These are phyloP conservation scores for Smithornis capensis DNA, from an alignment of 2,113 vertebrate genomes.

Conservation along the genomic window DNA sequence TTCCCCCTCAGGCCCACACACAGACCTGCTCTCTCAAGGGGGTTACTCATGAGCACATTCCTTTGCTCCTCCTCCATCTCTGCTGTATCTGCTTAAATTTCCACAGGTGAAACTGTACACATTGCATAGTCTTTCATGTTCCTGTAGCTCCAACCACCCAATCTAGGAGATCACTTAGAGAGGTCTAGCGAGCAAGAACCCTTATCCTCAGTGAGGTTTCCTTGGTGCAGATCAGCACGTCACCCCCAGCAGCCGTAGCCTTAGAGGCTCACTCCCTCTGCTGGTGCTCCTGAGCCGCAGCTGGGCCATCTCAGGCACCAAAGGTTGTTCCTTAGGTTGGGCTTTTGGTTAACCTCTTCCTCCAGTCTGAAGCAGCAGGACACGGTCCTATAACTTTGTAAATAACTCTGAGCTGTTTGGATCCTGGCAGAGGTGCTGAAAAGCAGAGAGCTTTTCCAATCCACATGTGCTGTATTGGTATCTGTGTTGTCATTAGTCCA, in stretches of 20 bases:
- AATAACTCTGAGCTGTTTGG: neutral
- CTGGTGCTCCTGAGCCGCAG: neutral
- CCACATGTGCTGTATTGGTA: neutral
- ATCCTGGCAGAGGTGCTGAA: neutral
- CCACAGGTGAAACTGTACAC: neutral
- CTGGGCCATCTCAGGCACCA: neutral
- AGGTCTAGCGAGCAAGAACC: neutral
- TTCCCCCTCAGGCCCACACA: neutral
- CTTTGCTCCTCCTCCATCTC: neutral
- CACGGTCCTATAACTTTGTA: neutral
- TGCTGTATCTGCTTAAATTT: neutral
- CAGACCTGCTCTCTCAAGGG: neutral
- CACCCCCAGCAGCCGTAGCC: neutral
- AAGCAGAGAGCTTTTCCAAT: neutral
- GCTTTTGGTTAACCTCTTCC: neutral
- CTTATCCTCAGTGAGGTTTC: neutral
- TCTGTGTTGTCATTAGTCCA: neutral
- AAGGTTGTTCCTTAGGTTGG: neutral
- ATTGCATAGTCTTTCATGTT: neutral
- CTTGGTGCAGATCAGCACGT: neutral
- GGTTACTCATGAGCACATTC: neutral
- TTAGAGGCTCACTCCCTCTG: conserved; percentile 60
- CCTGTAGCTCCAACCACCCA: neutral
- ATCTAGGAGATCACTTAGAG: neutral
- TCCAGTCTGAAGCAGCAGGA: neutral